Conservation (phyloP, 2,113 vertebrate species). For the Mesembrinibis cayennensis region DNA sequence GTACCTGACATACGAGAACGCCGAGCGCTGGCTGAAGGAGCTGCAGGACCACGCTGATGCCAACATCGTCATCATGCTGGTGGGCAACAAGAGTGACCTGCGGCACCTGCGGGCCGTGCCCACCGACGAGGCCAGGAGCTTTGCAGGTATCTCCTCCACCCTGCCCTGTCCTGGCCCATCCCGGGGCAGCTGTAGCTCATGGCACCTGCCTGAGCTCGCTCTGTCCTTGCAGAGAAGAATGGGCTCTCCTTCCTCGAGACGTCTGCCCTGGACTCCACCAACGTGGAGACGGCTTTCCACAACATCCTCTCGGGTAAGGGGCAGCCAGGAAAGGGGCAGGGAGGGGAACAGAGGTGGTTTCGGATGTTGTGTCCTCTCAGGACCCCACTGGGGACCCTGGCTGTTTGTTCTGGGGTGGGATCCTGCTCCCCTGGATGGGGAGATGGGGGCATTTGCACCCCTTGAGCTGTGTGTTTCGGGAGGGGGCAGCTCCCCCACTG, state of each 20-base stretch:
- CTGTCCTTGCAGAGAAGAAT: conserved; percentile 75
- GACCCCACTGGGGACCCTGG: accelerated
- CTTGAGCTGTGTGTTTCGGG: neutral
- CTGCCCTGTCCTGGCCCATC: accelerated
- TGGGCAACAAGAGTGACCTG: conserved; percentile 83
- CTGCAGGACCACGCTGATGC: conserved; percentile 86
- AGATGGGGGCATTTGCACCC: neutral
- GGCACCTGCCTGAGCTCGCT: accelerated
- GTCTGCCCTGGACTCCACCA: conserved; percentile 85
- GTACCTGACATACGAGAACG: conserved; percentile 86
- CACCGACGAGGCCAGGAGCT: conserved; percentile 80
- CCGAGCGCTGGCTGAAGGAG: conserved; percentile 87
- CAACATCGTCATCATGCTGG: conserved; percentile 89
- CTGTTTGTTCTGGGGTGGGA: neutral
- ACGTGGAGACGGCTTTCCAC: conserved; percentile 85
- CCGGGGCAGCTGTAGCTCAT: accelerated
- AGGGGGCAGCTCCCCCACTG: neutral
- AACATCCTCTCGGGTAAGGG: conserved; percentile 80
- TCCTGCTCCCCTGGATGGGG: neutral
- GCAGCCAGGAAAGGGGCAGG: no score
- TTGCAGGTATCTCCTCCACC: conserved; percentile 72
- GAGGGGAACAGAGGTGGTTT: neutral
- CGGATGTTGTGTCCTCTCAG: accelerated
- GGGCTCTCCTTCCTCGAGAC: conserved; percentile 86
- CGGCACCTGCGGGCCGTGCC: conserved; percentile 84